These are phyloP conservation scores for Prietella phreatophila DNA, from an alignment of 2,113 vertebrate genomes.

Conservation along the genomic window DNA sequence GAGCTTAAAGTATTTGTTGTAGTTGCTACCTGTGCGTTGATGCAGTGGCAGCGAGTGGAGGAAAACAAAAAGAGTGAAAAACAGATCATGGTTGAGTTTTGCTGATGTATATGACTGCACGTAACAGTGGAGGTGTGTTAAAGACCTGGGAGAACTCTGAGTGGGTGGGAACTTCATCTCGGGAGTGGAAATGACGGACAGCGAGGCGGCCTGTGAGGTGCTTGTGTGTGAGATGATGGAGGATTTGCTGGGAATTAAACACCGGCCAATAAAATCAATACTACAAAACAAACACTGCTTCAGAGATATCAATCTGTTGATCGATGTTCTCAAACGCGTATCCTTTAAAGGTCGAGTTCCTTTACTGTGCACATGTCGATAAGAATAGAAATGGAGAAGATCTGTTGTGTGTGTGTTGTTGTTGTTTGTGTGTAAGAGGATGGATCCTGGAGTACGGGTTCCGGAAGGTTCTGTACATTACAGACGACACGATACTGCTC, in stretches of 20 bases:
- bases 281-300: not conserved
- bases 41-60: not conserved
- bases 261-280: not conserved
- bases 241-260: slow-evolving; percentile 1
- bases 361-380: not conserved
- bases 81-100: not conserved
- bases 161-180: not conserved
- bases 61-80: not conserved
- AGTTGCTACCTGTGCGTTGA: not conserved
- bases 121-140: not conserved
- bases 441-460: not conserved
- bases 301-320: not conserved
- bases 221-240: not conserved
- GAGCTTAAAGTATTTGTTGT: not conserved
- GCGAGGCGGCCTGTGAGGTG: not conserved
- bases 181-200: not conserved
- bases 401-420: not conserved
- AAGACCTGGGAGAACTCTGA: not conserved
- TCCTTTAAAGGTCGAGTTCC: not conserved
- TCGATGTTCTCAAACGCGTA: not conserved
- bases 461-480: not conserved
- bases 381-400: not conserved
- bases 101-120: not conserved
- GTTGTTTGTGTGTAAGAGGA: not conserved
- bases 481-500: not conserved